Evolutionary conservation across 2,113 vertebrate species (phyloP).

Genomic region (Apodemus speciosus): DNA sequence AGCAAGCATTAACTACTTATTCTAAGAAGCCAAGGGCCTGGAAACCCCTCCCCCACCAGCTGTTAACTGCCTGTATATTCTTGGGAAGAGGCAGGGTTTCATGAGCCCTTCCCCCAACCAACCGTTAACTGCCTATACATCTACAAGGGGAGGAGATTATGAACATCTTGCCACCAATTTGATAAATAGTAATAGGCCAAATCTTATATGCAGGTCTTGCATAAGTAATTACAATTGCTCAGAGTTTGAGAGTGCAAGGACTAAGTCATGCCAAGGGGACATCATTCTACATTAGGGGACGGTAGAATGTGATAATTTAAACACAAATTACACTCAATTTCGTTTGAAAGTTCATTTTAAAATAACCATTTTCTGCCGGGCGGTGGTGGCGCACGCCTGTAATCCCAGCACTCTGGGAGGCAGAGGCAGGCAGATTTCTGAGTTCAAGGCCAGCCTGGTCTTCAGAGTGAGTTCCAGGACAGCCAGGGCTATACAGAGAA

Average conservation of each 20-base stretch:
- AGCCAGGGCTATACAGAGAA: too few species aligned
- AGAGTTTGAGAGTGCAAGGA: background rate
- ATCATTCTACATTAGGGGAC: background rate
- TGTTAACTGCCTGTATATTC: background rate
- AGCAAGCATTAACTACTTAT: background rate
- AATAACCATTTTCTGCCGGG: slow-evolving; percentile 13
- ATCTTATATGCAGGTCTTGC: background rate
- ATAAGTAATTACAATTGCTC: background rate
- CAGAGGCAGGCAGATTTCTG: too few species aligned
- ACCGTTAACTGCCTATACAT: background rate
- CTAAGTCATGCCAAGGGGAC: background rate
- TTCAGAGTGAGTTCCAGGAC: too few species aligned
- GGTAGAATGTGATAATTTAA: background rate
- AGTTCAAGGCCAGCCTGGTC: too few species aligned
- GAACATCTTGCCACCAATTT: background rate
- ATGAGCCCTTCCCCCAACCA: background rate
- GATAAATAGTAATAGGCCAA: background rate
- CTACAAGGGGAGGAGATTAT: background rate
- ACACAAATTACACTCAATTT: slow-evolving; percentile 14
- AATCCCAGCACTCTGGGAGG: too few species aligned
- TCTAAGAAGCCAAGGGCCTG: background rate
- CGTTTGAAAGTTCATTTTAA: slow-evolving; percentile 1
- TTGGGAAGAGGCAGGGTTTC: background rate
- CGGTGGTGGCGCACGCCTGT: too few species aligned
- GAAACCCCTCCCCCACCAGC: background rate